Percentiles rank a stretch among this genome's conserved stretches.
phyloP scores from a whole-genome alignment of 2,888 invertebrate genomes.

The Drosophila anomelani region DNA sequence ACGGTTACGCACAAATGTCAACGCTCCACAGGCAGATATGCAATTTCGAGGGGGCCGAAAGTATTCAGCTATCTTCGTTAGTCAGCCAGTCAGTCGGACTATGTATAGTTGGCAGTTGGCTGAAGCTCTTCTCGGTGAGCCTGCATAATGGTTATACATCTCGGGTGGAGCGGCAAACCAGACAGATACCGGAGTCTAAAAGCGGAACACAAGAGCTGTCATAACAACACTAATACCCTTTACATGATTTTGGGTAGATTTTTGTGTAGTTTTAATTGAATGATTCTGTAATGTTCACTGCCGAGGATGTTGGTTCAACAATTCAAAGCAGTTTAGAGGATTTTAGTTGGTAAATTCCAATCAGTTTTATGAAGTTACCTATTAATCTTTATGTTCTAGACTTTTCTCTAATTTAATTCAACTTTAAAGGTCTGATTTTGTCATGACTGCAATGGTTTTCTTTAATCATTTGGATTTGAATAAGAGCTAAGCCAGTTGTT shows the following conservation, averaged over 20 bases:
- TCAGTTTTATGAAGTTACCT: not conserved
- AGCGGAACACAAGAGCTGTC: not conserved
- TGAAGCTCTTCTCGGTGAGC: slow-evolving; percentile 3
- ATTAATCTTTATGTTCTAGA: too few relatives aligned
- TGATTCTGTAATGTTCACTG: not conserved
- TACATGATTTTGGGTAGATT: not conserved
- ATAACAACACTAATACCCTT: not conserved
- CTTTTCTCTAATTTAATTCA: too few relatives aligned
- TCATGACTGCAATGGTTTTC: too few relatives aligned
- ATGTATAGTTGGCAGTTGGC: slow-evolving; percentile 1
- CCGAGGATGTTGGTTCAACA: not conserved
- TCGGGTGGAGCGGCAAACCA: not conserved
- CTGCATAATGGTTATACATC: slow-evolving; percentile 5
- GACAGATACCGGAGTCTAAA: slow-evolving; percentile 15
- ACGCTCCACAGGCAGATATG: slow-evolving; percentile 4
- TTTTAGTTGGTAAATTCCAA: not conserved
- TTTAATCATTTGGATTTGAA: not conserved
- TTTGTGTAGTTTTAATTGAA: not conserved
- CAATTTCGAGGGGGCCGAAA: slow-evolving; percentile 18
- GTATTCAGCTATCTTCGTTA: slow-evolving; percentile 2
- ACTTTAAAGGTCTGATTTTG: too few relatives aligned
- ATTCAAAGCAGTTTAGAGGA: not conserved
- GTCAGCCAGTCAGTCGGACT: slow-evolving; percentile 9
- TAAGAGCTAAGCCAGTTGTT: not conserved
- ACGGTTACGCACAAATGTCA: slow-evolving; percentile 21